These are phyloP conservation scores for Tenthredo amoena DNA, from an alignment of 2,888 invertebrate genomes.

Conservation along the genomic window DNA sequence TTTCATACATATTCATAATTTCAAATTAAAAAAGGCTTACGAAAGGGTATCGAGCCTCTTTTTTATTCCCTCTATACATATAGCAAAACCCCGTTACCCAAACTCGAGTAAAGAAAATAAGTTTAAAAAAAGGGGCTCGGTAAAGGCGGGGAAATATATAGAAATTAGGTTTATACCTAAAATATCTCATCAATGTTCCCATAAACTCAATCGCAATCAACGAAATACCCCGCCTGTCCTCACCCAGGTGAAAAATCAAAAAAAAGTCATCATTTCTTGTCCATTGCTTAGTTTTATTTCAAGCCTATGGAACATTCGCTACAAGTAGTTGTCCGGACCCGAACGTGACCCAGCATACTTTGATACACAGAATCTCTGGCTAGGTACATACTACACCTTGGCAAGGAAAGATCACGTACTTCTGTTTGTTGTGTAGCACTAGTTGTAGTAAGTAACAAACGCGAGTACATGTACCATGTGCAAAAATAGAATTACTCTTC, in stretches of 20 bases:
- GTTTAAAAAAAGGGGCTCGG: background rate
- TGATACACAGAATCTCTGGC: conserved; percentile 19
- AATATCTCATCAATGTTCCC: background rate
- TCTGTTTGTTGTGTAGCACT: background rate
- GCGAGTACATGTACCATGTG: background rate
- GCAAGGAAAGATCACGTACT: conserved; percentile 22
- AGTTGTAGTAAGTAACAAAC: background rate
- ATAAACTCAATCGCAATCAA: background rate
- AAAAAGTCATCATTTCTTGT: background rate
- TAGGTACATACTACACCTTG: conserved; percentile 2
- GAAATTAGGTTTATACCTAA: background rate
- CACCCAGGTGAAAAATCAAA: background rate
- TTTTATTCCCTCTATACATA: background rate
- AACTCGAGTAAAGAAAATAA: background rate
- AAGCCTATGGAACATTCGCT: conserved; percentile 8
- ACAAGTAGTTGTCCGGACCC: conserved; percentile 34
- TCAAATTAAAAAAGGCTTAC: background rate
- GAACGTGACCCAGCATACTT: conserved; percentile 39
- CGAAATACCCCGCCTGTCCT: background rate
- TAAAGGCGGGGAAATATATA: background rate
- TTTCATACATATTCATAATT: conserved; percentile 41
- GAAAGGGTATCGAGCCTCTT: conserved; percentile 10
- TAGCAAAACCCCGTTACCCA: background rate
- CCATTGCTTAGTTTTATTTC: conserved; percentile 23
- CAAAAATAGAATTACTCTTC: background rate